Evolutionary conservation across 2,888 invertebrate genomes (phyloP), one percentile per base, ranked within the genome.

Genomic region (Antitype chi): DNA sequence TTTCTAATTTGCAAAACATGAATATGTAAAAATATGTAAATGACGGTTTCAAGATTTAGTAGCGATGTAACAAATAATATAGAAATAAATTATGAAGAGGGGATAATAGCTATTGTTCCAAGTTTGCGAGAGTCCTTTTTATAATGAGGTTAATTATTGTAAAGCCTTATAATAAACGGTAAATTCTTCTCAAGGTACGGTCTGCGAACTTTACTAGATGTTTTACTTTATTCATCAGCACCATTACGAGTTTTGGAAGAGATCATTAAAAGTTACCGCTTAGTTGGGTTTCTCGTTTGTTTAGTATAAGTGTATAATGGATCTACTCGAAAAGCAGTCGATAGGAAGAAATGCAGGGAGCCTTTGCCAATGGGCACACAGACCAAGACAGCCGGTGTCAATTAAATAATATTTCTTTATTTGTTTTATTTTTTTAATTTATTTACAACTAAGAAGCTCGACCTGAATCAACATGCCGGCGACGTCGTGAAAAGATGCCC

Each of bases 271-370:
- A 66, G 38, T 25, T 70, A 25, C 25, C 9, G 3, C 11, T 28
- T 9, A 70, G 38, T 62, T 43, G 63, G 25, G 25, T 62, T 25
- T 70, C 25, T n/a, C n/a, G n/a, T n/a, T n/a, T n/a, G n/a, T n/a
- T n/a, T n/a, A n/a, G n/a, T n/a, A n/a, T n/a, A n/a, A n/a, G n/a
- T n/a, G n/a, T n/a, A n/a, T n/a, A n/a, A n/a, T n/a, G n/a, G n/a
- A n/a, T n/a, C n/a, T n/a, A n/a, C n/a, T n/a, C n/a, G n/a, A n/a
- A n/a, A n/a, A n/a, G n/a, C n/a, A n/a, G n/a, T n/a, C n/a, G n/a
- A n/a, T n/a, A n/a, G n/a, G n/a, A n/a, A n/a, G n/a, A n/a, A n/a
- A n/a, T n/a, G n/a, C n/a, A n/a, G n/a, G n/a, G n/a, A n/a, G n/a
- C n/a, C n/a, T n/a, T n/a, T n/a, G n/a, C n/a, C n/a, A n/a, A n/a